Evolutionary conservation across 2,113 vertebrate species (phyloP).

Genomic region (Forbesichthys agassizii): DNA sequence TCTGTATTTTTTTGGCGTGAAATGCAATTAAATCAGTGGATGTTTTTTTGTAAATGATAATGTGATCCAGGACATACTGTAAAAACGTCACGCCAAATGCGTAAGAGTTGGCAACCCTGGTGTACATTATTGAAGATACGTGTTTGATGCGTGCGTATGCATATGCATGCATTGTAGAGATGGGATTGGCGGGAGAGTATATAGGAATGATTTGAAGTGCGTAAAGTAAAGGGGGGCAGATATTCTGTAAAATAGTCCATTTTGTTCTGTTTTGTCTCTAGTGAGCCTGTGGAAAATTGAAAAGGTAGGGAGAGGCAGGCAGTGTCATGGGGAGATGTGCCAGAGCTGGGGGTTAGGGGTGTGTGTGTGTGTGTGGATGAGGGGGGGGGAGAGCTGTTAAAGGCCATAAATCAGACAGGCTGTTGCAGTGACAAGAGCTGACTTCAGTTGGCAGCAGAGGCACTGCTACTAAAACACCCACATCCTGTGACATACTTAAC

Average conservation of each 20-base stretch:
- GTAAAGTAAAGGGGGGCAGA: neutral
- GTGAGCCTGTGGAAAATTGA: neutral
- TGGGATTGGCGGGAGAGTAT: neutral
- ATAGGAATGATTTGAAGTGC: neutral
- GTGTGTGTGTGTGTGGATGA: too few species aligned
- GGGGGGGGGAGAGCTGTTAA: conserved; percentile 25
- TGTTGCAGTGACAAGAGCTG: conserved; percentile 36
- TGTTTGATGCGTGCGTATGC: neutral
- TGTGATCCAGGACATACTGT: too few species aligned
- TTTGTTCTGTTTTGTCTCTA: conserved; percentile 32
- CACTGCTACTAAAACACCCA: conserved; percentile 12
- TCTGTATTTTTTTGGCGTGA: too few species aligned
- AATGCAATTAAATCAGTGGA: too few species aligned
- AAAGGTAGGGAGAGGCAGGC: neutral
- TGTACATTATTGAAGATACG: neutral
- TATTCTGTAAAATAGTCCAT: neutral
- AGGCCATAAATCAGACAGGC: conserved; percentile 46
- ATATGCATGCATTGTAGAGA: neutral
- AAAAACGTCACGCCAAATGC: too few species aligned
- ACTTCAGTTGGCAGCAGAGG: conserved; percentile 35
- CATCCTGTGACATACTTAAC: neutral
- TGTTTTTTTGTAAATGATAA: too few species aligned
- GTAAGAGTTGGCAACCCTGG: too few species aligned
- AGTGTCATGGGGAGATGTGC: conserved; percentile 21
- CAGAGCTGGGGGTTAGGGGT: conserved; percentile 27